Evolutionary conservation across 2,113 vertebrate genomes (phyloP).

Genomic region (Uria lomvia): DNA sequence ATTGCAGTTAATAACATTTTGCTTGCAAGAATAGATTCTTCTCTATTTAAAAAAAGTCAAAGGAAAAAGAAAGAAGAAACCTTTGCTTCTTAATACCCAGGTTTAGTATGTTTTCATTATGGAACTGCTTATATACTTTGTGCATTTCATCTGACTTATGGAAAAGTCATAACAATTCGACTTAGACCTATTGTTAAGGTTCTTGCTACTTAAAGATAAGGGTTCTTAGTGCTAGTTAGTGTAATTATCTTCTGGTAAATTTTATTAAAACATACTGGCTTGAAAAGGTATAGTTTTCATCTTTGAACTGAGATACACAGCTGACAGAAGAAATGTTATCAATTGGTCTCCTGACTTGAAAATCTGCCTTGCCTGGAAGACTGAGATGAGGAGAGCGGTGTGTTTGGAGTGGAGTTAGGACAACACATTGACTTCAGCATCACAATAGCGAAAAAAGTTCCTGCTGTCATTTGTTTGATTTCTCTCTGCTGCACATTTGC

Average conservation of each 20-base stretch:
- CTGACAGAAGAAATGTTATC: not conserved
- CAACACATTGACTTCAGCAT: not conserved
- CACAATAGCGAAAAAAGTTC: not conserved
- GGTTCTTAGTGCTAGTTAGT: not conserved
- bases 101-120: not conserved
- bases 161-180: not conserved
- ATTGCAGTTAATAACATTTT: slow-evolving; percentile 6
- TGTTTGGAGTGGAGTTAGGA: not conserved
- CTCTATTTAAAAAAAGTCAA: not conserved
- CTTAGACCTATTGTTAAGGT: not conserved
- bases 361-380: not conserved
- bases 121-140: not conserved
- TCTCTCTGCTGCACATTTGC: not conserved
- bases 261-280: not conserved
- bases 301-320: not conserved
- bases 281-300: not conserved
- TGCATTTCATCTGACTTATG: not conserved
- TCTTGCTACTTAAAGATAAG: not conserved
- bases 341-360: not conserved
- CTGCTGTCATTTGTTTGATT: not conserved
- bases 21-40: not conserved
- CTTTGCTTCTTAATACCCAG: not conserved
- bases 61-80: not conserved
- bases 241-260: not conserved
- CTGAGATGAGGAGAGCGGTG: not conserved